Percentiles rank a stretch among this genome's conserved stretches.
phyloP scores from a whole-genome alignment of 2,888 invertebrate species.

The Clunio marinus region DNA sequence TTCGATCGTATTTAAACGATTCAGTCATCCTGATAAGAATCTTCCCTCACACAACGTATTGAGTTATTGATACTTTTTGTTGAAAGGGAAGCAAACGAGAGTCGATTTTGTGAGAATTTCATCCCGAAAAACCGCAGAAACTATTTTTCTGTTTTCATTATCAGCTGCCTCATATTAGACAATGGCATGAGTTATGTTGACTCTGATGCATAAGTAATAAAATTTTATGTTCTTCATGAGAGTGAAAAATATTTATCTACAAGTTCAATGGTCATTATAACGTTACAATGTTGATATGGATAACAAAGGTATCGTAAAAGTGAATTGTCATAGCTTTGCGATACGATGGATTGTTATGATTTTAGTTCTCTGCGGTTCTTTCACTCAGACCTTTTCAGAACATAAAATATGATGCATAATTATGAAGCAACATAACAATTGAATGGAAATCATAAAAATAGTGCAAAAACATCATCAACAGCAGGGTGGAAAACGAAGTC shows the following conservation, averaged over 20 bases:
- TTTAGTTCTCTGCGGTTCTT: not conserved
- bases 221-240: too few species aligned
- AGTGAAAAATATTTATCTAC: too few species aligned
- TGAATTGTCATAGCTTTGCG: too few species aligned
- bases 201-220: too few species aligned
- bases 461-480: not conserved
- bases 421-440: too few species aligned
- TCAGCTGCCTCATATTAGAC: not conserved
- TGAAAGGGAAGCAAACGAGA: not conserved
- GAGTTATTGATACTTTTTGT: not conserved
- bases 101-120: too few species aligned
- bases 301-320: not conserved
- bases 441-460: not conserved
- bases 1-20: slow-evolving; percentile 34
- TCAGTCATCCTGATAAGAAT: not conserved
- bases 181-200: not conserved
- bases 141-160: not conserved
- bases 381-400: not conserved
- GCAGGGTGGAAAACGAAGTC: not conserved
- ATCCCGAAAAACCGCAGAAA: not conserved
- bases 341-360: not conserved
- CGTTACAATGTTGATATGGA: not conserved
- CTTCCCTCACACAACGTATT: too few species aligned
- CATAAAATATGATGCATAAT: not conserved
- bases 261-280: slow-evolving; percentile 15